A percentile compares a stretch with the other conserved stretches of the same genome.
Evolutionary conservation across 2,797 vertebrate genomes (phyloP).

Genomic region (Melanotaenia boesemani): DNA sequence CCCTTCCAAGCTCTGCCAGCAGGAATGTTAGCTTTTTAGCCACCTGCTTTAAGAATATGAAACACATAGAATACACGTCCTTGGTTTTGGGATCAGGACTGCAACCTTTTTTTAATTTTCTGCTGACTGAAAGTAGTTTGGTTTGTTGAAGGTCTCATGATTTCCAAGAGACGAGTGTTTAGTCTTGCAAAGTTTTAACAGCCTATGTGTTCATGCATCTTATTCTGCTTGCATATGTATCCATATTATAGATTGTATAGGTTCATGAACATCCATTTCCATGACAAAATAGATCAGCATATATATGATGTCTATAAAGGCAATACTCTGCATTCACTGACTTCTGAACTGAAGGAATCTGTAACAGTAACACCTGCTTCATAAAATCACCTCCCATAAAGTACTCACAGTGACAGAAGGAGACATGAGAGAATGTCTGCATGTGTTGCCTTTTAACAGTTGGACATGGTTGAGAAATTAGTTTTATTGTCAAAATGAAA

Average conservation of each 20-base stretch:
- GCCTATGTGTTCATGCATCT: not conserved
- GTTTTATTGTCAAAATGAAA: conserved; percentile 37
- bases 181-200: not conserved
- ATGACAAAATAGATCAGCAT: not conserved
- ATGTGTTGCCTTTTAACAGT: conserved; percentile 57
- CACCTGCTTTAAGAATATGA: conserved; percentile 62
- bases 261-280: not conserved
- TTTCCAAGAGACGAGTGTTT: conserved; percentile 10
- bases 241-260: not conserved
- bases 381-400: conserved; percentile 32
- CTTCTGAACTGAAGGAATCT: conserved; percentile 10
- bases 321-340: not conserved
- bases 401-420: conserved; percentile 29
- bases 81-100: conserved; percentile 43
- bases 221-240: not conserved
- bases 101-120: conserved; percentile 62
- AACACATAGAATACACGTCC: conserved; percentile 39
- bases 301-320: not conserved
- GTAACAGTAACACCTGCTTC: conserved; percentile 37
- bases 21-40: conserved; percentile 70
- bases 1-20: conserved; percentile 72
- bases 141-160: conserved; percentile 16
- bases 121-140: conserved; percentile 35
- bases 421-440: conserved; percentile 40
- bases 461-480: conserved; percentile 48